Base-by-base conservation (phyloP, 2,797 vertebrate species). In the Enteromius argenteus region DNA sequence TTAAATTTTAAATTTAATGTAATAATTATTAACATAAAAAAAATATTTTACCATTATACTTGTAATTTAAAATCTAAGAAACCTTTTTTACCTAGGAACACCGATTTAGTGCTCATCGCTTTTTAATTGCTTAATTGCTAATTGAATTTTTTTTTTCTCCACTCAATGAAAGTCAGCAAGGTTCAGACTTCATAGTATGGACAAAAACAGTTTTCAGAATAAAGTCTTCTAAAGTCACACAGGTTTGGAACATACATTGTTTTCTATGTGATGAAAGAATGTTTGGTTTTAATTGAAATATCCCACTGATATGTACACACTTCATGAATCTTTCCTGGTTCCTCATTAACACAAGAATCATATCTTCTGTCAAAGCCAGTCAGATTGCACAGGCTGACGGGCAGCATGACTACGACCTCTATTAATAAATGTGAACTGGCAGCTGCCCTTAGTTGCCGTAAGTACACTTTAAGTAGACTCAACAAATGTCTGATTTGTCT, bases 401-500 rank as follows among this genome's bases (percentile, higher is more conserved):
- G 8, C 60, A 64, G 51, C 68, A 44, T 83, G 66, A 67, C 49
- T 51, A 76, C 7, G 78, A 71, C 77, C 49, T 72, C 37, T 66
- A 23, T 27, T 39, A 10, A 42, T 49, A 42, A 79, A 64, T 66
- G n/a, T 0, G 2, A 79, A 44, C 23, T 58, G 51, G 73, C 66
- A 83, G 60, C 39, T 66, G 73, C 21, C 53, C 78, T 85, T 53
- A 83, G 71, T 78, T 84, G 53, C 49, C 15, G 7, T 44, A 89
- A 62, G 71, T 85, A 81, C 72, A 75, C 58, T 79, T 87, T 23
- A 71, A 81, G 85, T 76, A 76, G 85, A 77, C 81, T 76, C 84
- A 90, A 91, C 89, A 85, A 91, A 92, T 79, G 49, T 71, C 89
- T 87, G 78, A 78, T 73, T 66, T 81, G 66, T 88, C 79, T 79